Conservation (phyloP, 2,888 invertebrate species). For the Vannuccia rotundouncinata region DNA sequence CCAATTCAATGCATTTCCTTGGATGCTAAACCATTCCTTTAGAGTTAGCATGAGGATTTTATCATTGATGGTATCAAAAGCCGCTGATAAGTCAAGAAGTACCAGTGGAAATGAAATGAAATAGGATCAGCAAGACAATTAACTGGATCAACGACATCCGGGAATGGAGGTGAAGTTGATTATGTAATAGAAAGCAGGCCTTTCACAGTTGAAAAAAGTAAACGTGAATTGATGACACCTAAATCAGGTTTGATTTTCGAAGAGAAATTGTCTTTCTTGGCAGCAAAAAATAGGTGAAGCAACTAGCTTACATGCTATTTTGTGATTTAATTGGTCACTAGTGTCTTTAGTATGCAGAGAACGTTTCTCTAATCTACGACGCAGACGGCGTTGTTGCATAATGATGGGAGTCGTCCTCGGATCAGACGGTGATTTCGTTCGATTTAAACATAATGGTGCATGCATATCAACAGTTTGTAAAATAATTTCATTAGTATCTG, state of each 20-base stretch:
- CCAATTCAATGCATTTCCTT: neutral
- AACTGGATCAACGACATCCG: neutral
- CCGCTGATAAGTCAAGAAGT: neutral
- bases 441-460: neutral
- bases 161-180: neutral
- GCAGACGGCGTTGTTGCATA: neutral
- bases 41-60: neutral
- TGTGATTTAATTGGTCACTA: slow-evolving; percentile 6
- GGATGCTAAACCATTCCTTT: neutral
- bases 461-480: neutral
- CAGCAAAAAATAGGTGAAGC: neutral
- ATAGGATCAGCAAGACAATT: slow-evolving; percentile 16
- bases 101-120: neutral
- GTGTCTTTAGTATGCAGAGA: neutral
- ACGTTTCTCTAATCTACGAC: neutral
- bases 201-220: slow-evolving; percentile 15
- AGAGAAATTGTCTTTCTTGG: slow-evolving; percentile 2
- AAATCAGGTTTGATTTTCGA: neutral
- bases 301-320: slow-evolving; percentile 1
- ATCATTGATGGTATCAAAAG: neutral
- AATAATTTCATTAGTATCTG: neutral
- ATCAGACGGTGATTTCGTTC: slow-evolving; percentile 1
- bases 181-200: neutral
- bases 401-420: neutral
- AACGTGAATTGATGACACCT: neutral